Evolutionary conservation across 2,113 vertebrate genomes (phyloP), one percentile per base, ranked within the genome.

Genomic region (Chloropsis hardwickii): DNA sequence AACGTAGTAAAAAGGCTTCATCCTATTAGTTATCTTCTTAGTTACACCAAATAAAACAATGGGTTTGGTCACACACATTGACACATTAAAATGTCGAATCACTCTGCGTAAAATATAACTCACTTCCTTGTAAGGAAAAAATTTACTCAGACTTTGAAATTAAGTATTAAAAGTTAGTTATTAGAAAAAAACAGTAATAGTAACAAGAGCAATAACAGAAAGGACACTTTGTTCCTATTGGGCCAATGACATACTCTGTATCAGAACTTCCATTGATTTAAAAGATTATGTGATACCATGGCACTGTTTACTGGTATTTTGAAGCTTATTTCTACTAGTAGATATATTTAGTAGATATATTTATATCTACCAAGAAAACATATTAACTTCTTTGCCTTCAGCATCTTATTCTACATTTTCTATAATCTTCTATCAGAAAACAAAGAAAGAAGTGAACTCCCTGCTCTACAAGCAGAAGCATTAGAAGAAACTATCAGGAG

Each of bases 41-140:
- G 21, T 56, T 78, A 54, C 29, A 81, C 28, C 64, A 77, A 83
- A 77, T 27, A 21, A 90, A 95, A 70, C 58, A 50, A 3, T 37
- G 39, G 14, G 8, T 76, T 86, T 80, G 35, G 12, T 65, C 20
- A 70, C 14, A 37, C 17, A 23, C 45, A 31, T 7, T 33, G 35
- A 66, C 23, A 71, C 10, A 35, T 25, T 53, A 56, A 79, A 73
- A 57, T 20, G 21, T 12, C 61, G 14, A 82, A 21, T n/a, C 23
- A 39, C 8, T 15, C 29, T 56, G 27, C 51, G 19, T 2, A 66
- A 29, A 78, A 64, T 0, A 0, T 37, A 82, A 74, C 5, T 29
- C 27, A 27, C 11, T 5, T 53, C 25, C 23, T 35, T 58, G 44
- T 15, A 19, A 54, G 62, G 28, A 67, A 48, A 61, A 85, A 28